These are phyloP conservation scores for Dicaeum eximium DNA, from an alignment of 2,113 vertebrate species.

Conservation along the genomic window DNA sequence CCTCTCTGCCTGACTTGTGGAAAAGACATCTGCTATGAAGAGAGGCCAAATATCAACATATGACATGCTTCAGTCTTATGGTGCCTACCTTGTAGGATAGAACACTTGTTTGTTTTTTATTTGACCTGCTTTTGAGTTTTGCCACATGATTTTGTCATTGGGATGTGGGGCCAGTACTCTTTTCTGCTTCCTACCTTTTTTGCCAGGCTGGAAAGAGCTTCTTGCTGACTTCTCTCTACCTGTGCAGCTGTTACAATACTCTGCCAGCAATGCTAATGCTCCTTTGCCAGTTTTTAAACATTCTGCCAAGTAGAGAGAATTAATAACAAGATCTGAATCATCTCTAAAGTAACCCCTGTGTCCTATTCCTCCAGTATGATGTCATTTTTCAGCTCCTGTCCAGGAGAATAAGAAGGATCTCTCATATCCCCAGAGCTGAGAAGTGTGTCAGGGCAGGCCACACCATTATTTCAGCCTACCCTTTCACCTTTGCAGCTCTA, in stretches of 20 bases:
- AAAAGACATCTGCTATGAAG: conserved; percentile 44
- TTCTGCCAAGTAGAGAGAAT: conserved; percentile 50
- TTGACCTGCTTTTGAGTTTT: neutral
- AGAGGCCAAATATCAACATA: neutral
- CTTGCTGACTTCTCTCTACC: conserved; percentile 1
- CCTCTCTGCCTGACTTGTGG: conserved; percentile 40
- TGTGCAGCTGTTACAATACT: neutral
- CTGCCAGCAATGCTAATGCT: neutral
- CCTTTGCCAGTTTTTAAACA: conserved; percentile 52
- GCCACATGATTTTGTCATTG: neutral
- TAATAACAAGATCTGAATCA: conserved; percentile 54
- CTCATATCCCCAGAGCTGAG: neutral
- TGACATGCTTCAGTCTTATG: neutral
- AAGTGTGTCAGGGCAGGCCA: neutral
- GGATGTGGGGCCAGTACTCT: neutral
- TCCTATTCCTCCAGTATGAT: conserved; percentile 20
- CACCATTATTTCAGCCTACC: neutral
- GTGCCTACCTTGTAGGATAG: neutral
- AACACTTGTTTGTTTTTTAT: neutral
- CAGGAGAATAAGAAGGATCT: conserved; percentile 8
- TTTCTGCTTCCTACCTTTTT: neutral
- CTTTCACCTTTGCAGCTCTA: conserved; percentile 8
- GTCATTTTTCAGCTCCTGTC: conserved; percentile 40
- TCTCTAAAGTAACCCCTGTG: conserved; percentile 38
- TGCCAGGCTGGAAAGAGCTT: neutral